phyloP scores from a whole-genome alignment of 2,888 invertebrate genomes.

The Embidobia sp. region DNA sequence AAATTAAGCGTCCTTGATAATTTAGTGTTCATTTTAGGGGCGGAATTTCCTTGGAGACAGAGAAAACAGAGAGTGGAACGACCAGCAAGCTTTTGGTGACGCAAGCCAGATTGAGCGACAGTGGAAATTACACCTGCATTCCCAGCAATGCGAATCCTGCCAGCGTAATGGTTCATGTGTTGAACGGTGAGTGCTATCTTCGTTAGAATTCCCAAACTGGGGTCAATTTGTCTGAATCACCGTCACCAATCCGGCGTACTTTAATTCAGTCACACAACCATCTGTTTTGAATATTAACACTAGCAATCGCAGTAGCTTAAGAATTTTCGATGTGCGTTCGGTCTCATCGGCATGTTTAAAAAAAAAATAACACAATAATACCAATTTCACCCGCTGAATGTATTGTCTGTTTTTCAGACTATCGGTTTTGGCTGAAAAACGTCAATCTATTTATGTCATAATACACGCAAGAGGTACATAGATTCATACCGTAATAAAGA shows the following conservation, averaged over 20 bases:
- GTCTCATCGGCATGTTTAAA: too few relatives aligned
- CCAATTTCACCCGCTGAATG: too few relatives aligned
- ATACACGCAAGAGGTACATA: too few relatives aligned
- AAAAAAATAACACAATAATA: too few relatives aligned
- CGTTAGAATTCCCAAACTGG: slow-evolving; percentile 55
- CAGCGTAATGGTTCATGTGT: slow-evolving; percentile 80
- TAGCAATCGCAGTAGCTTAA: neutral
- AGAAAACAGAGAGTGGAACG: slow-evolving; percentile 91
- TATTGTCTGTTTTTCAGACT: too few relatives aligned
- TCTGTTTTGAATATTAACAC: slow-evolving; percentile 30
- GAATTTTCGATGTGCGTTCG: too few relatives aligned
- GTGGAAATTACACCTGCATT: slow-evolving; percentile 95
- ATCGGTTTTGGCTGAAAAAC: too few relatives aligned
- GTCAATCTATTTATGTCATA: too few relatives aligned
- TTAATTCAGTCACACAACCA: slow-evolving; percentile 27
- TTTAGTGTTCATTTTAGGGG: slow-evolving; percentile 87
- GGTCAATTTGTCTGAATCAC: slow-evolving; percentile 54
- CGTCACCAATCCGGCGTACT: slow-evolving; percentile 39
- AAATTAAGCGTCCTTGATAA: slow-evolving; percentile 78
- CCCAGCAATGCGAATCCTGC: slow-evolving; percentile 85
- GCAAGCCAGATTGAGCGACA: slow-evolving; percentile 91
- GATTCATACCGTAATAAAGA: too few relatives aligned
- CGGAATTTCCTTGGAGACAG: slow-evolving; percentile 93
- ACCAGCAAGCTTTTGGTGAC: slow-evolving; percentile 92
- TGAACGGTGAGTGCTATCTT: slow-evolving; percentile 78